Percentiles rank a stretch among this genome's conserved stretches.
Evolutionary conservation across 2,888 invertebrate genomes (phyloP).

Genomic region (Cerastis leucographa): DNA sequence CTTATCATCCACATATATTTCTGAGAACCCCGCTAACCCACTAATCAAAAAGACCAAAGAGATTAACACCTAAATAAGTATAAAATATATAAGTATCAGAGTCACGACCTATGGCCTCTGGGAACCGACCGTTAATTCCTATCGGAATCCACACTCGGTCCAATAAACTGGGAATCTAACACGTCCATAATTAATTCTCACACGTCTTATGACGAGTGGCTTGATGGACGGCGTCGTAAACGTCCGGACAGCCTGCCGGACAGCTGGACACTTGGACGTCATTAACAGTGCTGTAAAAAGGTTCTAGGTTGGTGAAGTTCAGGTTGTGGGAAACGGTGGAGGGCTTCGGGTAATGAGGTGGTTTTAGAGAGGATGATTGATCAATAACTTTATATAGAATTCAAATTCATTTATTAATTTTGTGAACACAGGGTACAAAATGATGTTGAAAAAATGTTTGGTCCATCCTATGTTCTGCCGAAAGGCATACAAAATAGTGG

Average conservation of each 20-base stretch:
- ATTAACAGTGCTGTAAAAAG: slow-evolving; percentile 66
- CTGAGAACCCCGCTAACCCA: slow-evolving; percentile 27
- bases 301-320: slow-evolving; percentile 13
- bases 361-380: neutral
- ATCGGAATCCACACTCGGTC: slow-evolving; percentile 64
- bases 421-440: too few relatives aligned
- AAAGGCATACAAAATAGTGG: too few relatives aligned
- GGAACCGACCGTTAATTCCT: slow-evolving; percentile 64
- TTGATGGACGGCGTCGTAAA: slow-evolving; percentile 71
- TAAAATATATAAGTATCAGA: slow-evolving; percentile 58
- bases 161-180: slow-evolving; percentile 66
- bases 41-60: slow-evolving; percentile 43
- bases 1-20: slow-evolving; percentile 45
- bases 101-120: slow-evolving; percentile 64
- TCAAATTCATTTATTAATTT: too few relatives aligned
- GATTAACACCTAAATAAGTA: slow-evolving; percentile 39
- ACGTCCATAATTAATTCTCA: slow-evolving; percentile 76
- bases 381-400: neutral
- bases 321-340: slow-evolving; percentile 17
- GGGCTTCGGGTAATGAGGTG: slow-evolving; percentile 16
- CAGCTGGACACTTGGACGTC: slow-evolving; percentile 56
- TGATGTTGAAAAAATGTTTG: too few relatives aligned
- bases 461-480: too few relatives aligned
- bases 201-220: slow-evolving; percentile 67
- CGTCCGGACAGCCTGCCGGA: slow-evolving; percentile 62